Conservation (phyloP, 2,888 invertebrate genomes). For the Parelbella ahira region DNA sequence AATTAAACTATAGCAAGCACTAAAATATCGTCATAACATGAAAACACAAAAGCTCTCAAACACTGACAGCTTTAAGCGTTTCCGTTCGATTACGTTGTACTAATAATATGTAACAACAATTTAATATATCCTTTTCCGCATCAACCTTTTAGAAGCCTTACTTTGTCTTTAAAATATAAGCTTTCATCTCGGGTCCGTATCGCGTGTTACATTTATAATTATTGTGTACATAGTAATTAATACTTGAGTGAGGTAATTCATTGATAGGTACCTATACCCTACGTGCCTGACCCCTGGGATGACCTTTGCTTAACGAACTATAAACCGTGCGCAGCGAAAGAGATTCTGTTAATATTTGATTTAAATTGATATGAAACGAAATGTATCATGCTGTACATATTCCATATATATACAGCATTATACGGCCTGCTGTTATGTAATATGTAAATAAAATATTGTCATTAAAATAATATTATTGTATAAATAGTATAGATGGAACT, state of each 20-base stretch:
- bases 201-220: conserved; percentile 31
- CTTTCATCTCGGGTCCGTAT: conserved; percentile 25
- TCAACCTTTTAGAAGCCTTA: conserved; percentile 9
- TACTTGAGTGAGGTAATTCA: conserved; percentile 41
- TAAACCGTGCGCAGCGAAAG: conserved; percentile 38
- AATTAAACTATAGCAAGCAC: no score
- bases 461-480: no score
- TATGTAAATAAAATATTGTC: no score
- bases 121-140: background rate
- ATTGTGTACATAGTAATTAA: conserved; percentile 48
- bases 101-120: no score
- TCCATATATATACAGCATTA: no score
- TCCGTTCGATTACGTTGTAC: no score
- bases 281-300: conserved; percentile 64
- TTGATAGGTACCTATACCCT: conserved; percentile 42
- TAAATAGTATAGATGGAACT: no score
- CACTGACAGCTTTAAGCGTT: no score
- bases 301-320: conserved; percentile 62
- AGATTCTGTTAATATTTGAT: conserved; percentile 27
- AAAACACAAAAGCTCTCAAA: no score
- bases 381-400: no score
- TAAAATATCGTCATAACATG: no score
- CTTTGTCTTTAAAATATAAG: conserved; percentile 20
- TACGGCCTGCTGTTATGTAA: no score
- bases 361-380: conserved; percentile 11